A percentile compares a stretch with the other conserved stretches of the same genome.
These are phyloP conservation scores for silkworm (Bombyx mori) DNA, from an alignment of 1,140 invertebrate species.

Conservation along the genomic window DNA sequence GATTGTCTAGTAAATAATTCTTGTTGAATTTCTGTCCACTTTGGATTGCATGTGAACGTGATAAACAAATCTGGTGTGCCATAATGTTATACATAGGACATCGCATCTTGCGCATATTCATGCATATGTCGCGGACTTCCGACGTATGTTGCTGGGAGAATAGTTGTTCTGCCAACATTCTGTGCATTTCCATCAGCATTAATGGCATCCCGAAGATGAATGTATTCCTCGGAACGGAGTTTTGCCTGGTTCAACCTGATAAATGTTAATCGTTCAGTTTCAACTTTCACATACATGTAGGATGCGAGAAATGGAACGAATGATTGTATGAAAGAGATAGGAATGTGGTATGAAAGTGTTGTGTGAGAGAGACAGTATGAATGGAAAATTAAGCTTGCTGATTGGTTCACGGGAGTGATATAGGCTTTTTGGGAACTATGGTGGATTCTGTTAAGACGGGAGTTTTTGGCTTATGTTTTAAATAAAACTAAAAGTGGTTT, in stretches of 20 bases:
- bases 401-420: no score
- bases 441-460: no score
- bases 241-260: not conserved
- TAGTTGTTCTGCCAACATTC: conserved; percentile 1
- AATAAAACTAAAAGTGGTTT: no score
- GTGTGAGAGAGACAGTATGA: no score
- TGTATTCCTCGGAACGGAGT: conserved; percentile 1
- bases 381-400: no score
- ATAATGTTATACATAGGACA: conserved; percentile 2
- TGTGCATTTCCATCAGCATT: conserved; percentile 1
- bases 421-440: no score
- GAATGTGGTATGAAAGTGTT: no score
- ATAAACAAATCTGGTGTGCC: conserved; percentile 2
- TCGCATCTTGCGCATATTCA: conserved; percentile 3
- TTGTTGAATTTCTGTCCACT: not conserved
- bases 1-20: not conserved
- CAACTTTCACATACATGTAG: conserved; percentile 3
- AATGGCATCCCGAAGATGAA: conserved; percentile 1
- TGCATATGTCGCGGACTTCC: conserved; percentile 1
- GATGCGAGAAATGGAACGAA: no score
- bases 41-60: conserved; percentile 4
- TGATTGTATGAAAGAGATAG: no score
- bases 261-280: conserved; percentile 10
- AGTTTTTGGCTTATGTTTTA: no score
- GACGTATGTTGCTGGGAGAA: conserved; percentile 1